Evolutionary conservation across 2,113 vertebrate genomes (phyloP), one percentile per base, ranked within the genome.

Genomic region (Entelurus aequoreus): DNA sequence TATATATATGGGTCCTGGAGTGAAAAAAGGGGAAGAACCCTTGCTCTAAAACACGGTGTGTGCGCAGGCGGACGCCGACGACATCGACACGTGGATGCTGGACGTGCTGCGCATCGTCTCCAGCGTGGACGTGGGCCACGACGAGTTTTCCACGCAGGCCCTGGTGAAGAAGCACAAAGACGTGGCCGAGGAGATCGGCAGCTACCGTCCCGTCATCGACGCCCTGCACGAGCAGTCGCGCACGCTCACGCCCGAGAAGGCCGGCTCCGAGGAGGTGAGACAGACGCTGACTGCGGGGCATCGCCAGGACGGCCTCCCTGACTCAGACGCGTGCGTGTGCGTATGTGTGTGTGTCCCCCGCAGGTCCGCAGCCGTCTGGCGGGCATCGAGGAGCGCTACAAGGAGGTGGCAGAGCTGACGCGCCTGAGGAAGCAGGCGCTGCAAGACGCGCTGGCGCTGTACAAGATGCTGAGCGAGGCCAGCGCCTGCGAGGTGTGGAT

Each of bases 111-210:
- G 92, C 55, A 96, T 99, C 4, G 96, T 99, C 53, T 99, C 96
- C 77, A 97, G 94, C 72, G 94, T 75, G 0, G 97, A 99, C 0
- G 95, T 99, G 49, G 97, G 97, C 63, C 97, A 99, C 0, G 95
- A 99, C 4, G 96, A 98, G 76, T 99, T 95, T 88, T 99, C 97
- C 71, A 93, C 97, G 0, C 97, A 99, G 87, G 93, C 97, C 6
- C 89, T 99, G 87, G 95, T 98, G 58, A 98, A 93, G 88, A 99
- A 99, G 48, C 97, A 99, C 90, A 98, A 99, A 68, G 97, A 98
- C 2, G 96, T 98, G 40, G 93, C 94, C 0, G 94, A 98, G 74
- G 97, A 99, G 86, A 95, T 98, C 19, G 75, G 84, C 66, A 95
- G 91, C 88, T 99, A 98, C 84, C 85, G 94, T 60, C 93, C 94